A percentile compares a stretch with the other conserved stretches of the same genome.
phyloP scores from a whole-genome alignment of 1,140 invertebrate species.

The Oncopeltus fasciatus region DNA sequence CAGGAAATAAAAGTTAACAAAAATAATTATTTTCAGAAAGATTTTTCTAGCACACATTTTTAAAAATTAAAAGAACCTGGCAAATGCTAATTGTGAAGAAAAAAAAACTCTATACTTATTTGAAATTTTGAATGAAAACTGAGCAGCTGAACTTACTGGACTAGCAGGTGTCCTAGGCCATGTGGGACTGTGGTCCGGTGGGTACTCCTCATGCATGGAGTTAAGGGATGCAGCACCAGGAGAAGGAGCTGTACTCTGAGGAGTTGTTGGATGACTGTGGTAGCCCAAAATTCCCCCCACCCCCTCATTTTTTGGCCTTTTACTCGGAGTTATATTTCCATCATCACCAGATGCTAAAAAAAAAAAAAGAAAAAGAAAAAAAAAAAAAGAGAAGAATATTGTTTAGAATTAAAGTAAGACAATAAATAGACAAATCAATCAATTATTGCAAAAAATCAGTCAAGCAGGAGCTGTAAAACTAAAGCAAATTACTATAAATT shows the following conservation, averaged over 20 bases:
- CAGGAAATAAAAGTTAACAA: too few relatives aligned
- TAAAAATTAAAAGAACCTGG: not conserved
- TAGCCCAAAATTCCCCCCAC: constrained; percentile 20
- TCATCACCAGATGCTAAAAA: constrained; percentile 67
- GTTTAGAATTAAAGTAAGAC: not conserved
- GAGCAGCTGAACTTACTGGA: constrained; percentile 47
- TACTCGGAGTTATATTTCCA: constrained; percentile 56
- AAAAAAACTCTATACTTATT: too few relatives aligned
- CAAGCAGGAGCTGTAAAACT: too few relatives aligned
- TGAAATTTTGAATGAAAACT: too few relatives aligned
- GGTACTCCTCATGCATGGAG: constrained; percentile 78
- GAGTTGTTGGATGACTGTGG: constrained; percentile 29
- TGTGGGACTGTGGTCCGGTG: constrained; percentile 47
- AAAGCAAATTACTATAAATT: too few relatives aligned
- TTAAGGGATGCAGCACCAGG: constrained; percentile 68
- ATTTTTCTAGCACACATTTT: not conserved
- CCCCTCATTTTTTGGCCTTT: constrained; percentile 52
- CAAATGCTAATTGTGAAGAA: too few relatives aligned
- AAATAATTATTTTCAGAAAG: not conserved
- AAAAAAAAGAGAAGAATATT: not conserved
- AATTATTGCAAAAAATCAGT: too few relatives aligned
- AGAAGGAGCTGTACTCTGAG: constrained; percentile 56
- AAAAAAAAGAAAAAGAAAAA: constrained; percentile 2
- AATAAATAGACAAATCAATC: not conserved
- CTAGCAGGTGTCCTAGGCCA: constrained; percentile 79